Conservation (phyloP, 2,797 vertebrate species). For the Hydrolagus colliei region DNA sequence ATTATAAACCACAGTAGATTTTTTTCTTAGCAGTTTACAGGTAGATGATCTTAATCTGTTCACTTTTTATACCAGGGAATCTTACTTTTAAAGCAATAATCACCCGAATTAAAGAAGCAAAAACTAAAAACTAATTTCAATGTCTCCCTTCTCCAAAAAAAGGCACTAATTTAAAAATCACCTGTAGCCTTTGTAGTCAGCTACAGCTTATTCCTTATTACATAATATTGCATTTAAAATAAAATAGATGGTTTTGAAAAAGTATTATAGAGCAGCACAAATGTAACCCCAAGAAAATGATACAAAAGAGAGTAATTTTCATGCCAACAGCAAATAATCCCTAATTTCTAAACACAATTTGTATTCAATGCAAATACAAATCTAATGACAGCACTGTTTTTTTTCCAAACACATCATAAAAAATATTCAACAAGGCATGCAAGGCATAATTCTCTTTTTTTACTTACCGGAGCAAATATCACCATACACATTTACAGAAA, state of each 20-base stretch:
- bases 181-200: no score
- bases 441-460: neutral
- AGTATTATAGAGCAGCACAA: no score
- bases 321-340: neutral
- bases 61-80: neutral
- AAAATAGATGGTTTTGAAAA: no score
- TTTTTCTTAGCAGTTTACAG: neutral
- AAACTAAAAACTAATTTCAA: neutral
- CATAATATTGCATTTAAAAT: no score
- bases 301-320: neutral
- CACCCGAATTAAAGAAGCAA: neutral
- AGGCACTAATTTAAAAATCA: no score
- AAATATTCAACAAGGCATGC: neutral
- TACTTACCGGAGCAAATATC: constrained; percentile 99
- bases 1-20: neutral
- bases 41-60: neutral
- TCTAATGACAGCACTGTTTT: neutral
- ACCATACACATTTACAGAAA: constrained; percentile 99
- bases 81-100: neutral
- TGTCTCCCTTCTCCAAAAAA: no score
- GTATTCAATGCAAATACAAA: neutral
- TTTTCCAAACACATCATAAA: neutral
- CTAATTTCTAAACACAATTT: neutral
- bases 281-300: neutral
- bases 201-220: no score